Evolutionary conservation across 2,888 invertebrate species (phyloP), one percentile per base, ranked within the genome.

Genomic region (Stenoptilia bipunctidactyla): DNA sequence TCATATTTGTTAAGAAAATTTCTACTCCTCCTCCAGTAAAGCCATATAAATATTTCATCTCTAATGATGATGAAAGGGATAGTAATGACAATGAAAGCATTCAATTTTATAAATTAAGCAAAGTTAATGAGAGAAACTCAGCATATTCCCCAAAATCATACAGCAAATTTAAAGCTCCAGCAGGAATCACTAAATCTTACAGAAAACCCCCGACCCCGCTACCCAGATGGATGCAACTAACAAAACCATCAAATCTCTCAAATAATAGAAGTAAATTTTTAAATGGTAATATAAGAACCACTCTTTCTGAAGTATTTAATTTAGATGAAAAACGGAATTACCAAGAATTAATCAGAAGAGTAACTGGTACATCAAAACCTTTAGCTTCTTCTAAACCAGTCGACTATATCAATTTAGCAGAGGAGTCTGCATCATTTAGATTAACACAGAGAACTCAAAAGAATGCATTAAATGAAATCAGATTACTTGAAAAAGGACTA

Each of bases 291-390:
- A 53, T 58, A 25, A 65, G 68, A 45, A 60, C 73, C 9, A 73
- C 76, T 38, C 54, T 86, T 30, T 71, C 83, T 25, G 83, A 85
- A 58, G 77, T 86, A 40, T 85, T 85, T 47, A 77, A 87, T 58
- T 66, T 88, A 53, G 85, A 86, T 49, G 87, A 87, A 47, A 87
- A 87, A 53, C 72, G 66, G 51, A 77, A 75, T 52, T 88, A 87
- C 49, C 79, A 80, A 50, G 84, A 86, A 56, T 55, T 88, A 34
- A 76, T 88, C 27, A 74, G 69, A 38, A 66, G 68, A 51, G 74
- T 80, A 3, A 58, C 71, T 0, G 56, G 47, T 1, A 64, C 64
- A 5, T 58, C 64, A 45, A 73, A 64, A 49, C 61, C 71, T 5
- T 35, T 57, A 2, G 38, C 55, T 15, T 45, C 53, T 6, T 48